Base-by-base conservation (phyloP, 2,888 invertebrate genomes). In the Notodonta ziczac region DNA sequence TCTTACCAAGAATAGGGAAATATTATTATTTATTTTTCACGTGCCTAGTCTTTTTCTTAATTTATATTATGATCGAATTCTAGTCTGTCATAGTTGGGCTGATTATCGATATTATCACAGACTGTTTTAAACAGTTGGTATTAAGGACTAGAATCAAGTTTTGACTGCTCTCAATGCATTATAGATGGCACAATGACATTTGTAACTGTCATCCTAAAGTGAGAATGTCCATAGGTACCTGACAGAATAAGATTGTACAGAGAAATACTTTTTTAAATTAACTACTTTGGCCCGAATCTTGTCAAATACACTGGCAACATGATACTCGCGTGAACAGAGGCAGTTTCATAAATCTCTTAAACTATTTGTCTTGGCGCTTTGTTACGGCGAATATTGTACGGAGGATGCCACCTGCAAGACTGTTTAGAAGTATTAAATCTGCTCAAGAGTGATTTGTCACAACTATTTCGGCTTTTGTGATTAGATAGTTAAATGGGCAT, bases 331-430 rank as follows among this genome's bases (percentile, higher is more conserved):
- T 56, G 61, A 65, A 66, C 58, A 54, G 48, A 60, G 24, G 46
- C 55, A 58, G 62, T 61, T 58, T 50, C 62, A 71, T 70, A 66
- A 73, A 76, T 74, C 67, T 64, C 50, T 54, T 55, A 16, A 59
- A 67, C 67, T 69, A 76, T 69, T 72, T 65, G 66, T 66, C 65
- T 66, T n/a, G 14, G 35, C 50, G 53, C 55, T 61, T 65, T 46
- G 58, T 63, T 65, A 35, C 13, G 52, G 46, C 56, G 40, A 62
- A 63, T 51, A 24, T 24, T 1, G 24, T 24, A 56, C 57, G 54
- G 16, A 65, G 52, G 52, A 61, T 51, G 51, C 62, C 57, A 61
- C 56, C 24, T 56, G 39, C n/a, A 61, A 69, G 63, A 56, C 55
- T 51, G 53, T 65, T 64, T 57, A 60, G 52, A 46, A 58, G 13